These are phyloP conservation scores for Taenioides sp. DNA, from an alignment of 2,797 vertebrate genomes.

Conservation along the genomic window DNA sequence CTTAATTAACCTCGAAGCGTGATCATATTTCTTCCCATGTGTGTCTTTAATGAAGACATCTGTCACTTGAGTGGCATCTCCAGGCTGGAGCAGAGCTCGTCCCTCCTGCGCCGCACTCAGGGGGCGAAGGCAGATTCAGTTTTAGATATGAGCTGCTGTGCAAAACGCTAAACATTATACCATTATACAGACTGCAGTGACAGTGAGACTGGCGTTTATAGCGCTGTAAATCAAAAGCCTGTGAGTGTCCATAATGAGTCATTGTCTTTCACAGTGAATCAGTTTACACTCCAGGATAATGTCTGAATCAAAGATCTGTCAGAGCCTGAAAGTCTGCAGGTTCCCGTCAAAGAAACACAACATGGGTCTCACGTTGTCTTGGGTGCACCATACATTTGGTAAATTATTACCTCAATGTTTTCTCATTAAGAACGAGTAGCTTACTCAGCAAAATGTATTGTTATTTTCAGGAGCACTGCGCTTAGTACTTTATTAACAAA, in stretches of 20 bases:
- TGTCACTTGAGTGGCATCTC: conserved; percentile 63
- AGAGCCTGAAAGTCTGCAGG: conserved; percentile 25
- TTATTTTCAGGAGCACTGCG: background rate
- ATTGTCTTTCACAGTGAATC: conserved; percentile 32
- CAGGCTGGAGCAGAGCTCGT: conserved; percentile 19
- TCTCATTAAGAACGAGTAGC: background rate
- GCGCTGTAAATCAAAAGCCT: conserved; percentile 29
- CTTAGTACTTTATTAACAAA: background rate
- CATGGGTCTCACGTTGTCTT: conserved; percentile 23
- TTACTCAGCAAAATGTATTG: background rate
- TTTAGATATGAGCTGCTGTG: conserved; percentile 28
- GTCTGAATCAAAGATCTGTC: conserved; percentile 53
- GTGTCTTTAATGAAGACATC: conserved; percentile 68
- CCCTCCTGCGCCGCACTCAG: conserved; percentile 26
- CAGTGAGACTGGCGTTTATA: conserved; percentile 2
- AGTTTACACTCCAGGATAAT: conserved; percentile 33
- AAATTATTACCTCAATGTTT: background rate
- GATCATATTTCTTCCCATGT: conserved; percentile 64
- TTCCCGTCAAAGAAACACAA: background rate
- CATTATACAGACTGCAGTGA: conserved; percentile 1
- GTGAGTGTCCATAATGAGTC: conserved; percentile 39
- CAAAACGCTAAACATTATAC: conserved; percentile 1
- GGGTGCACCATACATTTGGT: conserved; percentile 7
- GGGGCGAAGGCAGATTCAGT: conserved; percentile 28
- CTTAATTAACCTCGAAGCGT: conserved; percentile 63